Evolutionary conservation across 2,797 vertebrate genomes (phyloP), one percentile per base, ranked within the genome.

Genomic region (Luscinia megarhynchos): DNA sequence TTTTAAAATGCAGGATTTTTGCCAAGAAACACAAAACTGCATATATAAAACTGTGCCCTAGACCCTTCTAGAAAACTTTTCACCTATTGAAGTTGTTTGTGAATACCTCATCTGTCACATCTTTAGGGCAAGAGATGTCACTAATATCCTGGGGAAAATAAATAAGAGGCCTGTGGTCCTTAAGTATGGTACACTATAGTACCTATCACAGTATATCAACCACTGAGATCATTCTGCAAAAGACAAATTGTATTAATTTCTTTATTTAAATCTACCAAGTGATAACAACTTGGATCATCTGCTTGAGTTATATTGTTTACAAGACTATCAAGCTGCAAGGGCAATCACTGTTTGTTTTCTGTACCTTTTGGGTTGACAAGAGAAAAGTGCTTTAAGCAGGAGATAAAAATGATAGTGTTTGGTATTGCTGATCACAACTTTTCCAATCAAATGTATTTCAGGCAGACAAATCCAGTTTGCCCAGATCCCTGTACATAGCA

Each of bases 231-330:
- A 26, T 75, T 87, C 61, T 78, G 43, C 67, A 87, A 75, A 57
- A 40, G 63, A 89, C 10, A 86, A 72, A 80, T 58, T 34, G 26
- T 51, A 30, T 58, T 32, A 51, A 75, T 75, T 78, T 17, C 84
- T 89, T 89, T 17, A 89, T 87, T 87, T 95, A 46, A 77, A 51
- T 78, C 61, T 58, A 87, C 40, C 20, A 68, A 83, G 36, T 45
- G 54, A 41, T 85, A 32, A 48, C 26, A 87, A 15, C 74, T 64
- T 87, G 61, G 50, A 55, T 80, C 54, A 80, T 78, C 36, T 85
- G 8, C 29, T 57, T 93, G 93, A 95, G 29, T 92, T 87, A 89
- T 68, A 75, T 38, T 89, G 79, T 87, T 89, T 94, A 84, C 64
- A 78, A 55, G 64, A 74, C 53, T 77, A 51, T 86, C 67, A 92